phyloP scores from a whole-genome alignment of 2,797 vertebrate species.

The Lepus townsendii region DNA sequence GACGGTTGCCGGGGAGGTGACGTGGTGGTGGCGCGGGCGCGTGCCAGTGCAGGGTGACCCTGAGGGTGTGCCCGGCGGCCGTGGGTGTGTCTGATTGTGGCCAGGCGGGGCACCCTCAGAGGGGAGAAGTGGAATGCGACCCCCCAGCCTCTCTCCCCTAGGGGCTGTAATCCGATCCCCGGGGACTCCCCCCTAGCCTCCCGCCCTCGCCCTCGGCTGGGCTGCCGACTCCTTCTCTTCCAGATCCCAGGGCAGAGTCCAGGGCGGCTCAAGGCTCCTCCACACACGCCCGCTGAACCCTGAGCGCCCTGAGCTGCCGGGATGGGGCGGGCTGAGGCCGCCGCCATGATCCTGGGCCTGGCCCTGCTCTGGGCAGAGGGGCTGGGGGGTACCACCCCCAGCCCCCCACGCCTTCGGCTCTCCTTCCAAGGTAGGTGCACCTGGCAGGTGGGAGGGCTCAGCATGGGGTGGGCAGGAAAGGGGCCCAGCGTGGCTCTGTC shows the following conservation, averaged over 20 bases:
- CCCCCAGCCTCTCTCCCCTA: constrained; percentile 76
- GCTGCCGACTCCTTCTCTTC: constrained; percentile 71
- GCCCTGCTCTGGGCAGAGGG: constrained; percentile 75
- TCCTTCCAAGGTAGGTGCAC: constrained; percentile 87
- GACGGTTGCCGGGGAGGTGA: constrained; percentile 68
- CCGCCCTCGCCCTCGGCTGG: constrained; percentile 43
- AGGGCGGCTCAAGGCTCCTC: constrained; percentile 74
- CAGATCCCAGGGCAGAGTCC: constrained; percentile 84
- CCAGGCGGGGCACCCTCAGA: constrained; percentile 71
- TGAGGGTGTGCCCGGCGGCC: constrained; percentile 75
- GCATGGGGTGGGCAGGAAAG: neutral
- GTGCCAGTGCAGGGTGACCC: constrained; percentile 72
- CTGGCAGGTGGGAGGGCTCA: neutral
- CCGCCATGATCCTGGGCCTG: constrained; percentile 85
- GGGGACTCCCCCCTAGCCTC: constrained; percentile 72
- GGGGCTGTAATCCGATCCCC: constrained; percentile 84
- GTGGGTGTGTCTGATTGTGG: constrained; percentile 82
- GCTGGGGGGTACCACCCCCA: neutral
- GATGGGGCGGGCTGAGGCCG: constrained; percentile 73
- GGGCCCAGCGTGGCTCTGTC: neutral
- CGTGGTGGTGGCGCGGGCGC: constrained; percentile 77
- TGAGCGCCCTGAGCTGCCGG: constrained; percentile 67
- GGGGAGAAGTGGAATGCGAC: constrained; percentile 76
- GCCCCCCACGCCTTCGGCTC: constrained; percentile 87
- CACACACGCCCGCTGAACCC: constrained; percentile 67